Conservation (phyloP, 2,113 vertebrate genomes). For the Sakesphorus luctuosus region DNA sequence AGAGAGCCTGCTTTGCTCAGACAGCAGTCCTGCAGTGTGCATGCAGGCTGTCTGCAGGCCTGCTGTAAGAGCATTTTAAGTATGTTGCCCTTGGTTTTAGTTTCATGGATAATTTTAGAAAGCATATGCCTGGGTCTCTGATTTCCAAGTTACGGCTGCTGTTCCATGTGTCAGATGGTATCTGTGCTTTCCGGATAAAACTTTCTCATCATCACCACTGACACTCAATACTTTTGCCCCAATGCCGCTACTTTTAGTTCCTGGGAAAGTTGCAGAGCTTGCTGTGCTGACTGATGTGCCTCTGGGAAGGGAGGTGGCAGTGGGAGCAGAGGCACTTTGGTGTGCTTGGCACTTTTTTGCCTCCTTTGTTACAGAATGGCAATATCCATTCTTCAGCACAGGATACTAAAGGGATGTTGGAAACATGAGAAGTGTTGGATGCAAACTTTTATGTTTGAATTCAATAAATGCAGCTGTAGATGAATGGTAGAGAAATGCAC, state of each 20-base stretch:
- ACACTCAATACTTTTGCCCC: constrained; percentile 42
- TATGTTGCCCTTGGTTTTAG: constrained; percentile 62
- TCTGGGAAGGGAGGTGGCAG: neutral
- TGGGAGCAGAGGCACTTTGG: neutral
- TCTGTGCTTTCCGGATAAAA: constrained; percentile 41
- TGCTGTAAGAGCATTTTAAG: constrained; percentile 30
- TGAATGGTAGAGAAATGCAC: neutral
- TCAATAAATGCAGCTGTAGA: neutral
- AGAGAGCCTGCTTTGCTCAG: neutral
- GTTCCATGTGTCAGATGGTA: constrained; percentile 45
- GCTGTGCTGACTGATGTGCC: neutral
- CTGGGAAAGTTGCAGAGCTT: neutral
- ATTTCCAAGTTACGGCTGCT: constrained; percentile 59
- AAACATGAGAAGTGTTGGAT: neutral
- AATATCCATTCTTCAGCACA: neutral
- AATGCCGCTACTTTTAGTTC: constrained; percentile 38
- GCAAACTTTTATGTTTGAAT: neutral
- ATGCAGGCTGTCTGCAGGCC: constrained; percentile 8
- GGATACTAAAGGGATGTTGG: neutral
- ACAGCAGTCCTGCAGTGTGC: neutral
- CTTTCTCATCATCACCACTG: constrained; percentile 31
- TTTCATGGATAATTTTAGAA: constrained; percentile 74
- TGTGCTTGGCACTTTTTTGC: neutral
- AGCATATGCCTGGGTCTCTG: constrained; percentile 60
- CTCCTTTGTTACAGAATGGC: neutral